Percentiles rank a stretch among this genome's conserved stretches.
Evolutionary conservation across 1,140 invertebrate genomes (phyloP).

Genomic region (Lerema accius): DNA sequence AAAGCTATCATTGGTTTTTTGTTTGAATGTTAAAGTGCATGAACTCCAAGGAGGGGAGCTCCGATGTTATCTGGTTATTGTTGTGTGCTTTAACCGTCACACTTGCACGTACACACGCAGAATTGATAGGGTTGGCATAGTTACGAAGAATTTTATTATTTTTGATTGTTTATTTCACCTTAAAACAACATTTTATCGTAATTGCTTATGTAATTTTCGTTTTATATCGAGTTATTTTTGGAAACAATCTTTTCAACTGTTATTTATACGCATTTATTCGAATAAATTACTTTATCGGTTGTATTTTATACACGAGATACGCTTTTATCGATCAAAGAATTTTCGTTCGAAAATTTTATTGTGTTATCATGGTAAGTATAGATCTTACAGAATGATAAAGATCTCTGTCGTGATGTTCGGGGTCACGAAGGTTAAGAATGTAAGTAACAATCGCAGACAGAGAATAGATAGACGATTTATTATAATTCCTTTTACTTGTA

Average conservation of each 20-base stretch:
- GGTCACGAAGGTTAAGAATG: conserved; percentile 7
- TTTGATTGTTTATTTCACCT: background rate
- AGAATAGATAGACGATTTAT: background rate
- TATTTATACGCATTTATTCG: too few relatives aligned
- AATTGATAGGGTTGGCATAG: conserved; percentile 1
- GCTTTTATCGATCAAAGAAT: background rate
- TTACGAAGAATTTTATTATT: background rate
- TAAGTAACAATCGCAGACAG: background rate
- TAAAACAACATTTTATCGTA: background rate
- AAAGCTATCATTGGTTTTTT: conserved; percentile 18
- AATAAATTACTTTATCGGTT: too few relatives aligned
- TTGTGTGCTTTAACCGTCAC: conserved; percentile 79
- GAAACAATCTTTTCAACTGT: too few relatives aligned
- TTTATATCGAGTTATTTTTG: too few relatives aligned
- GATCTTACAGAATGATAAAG: conserved; percentile 5
- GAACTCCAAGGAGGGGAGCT: conserved; percentile 50
- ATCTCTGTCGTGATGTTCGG: conserved; percentile 7
- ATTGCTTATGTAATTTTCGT: too few relatives aligned
- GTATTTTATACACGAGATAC: too few relatives aligned
- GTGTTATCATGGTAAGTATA: background rate
- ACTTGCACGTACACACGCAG: conserved; percentile 35
- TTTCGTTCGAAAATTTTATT: background rate
- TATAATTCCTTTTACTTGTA: background rate
- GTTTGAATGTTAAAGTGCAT: conserved; percentile 36
- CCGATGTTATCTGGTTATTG: conserved; percentile 74